Evolutionary conservation across 1,140 invertebrate species (phyloP), one percentile per base, ranked within the genome.

Genomic region (Diabrotica virgifera): DNA sequence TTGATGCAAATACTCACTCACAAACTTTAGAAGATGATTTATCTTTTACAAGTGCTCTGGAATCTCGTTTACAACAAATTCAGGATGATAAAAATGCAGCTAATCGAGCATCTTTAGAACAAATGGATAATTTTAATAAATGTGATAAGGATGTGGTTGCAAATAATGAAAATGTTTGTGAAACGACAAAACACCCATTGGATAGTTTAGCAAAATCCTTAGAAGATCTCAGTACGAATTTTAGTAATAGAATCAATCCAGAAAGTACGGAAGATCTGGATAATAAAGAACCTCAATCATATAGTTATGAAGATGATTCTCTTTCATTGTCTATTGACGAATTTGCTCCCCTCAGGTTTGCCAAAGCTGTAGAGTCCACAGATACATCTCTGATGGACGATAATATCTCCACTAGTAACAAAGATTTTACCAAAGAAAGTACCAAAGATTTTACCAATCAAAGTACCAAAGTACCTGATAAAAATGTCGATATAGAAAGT

Each of bases 341-440:
- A 40, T 6, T 10, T 37, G 46, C 36, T 52, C 51, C 67, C 1
- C 63, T 65, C 51, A 40, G 53, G 24, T 67, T 70, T 51, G 63
- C 64, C 11, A 70, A 61, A 62, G 69, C 66, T 36, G 66, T 66
- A 0, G 38, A 65, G 51, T 68, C 64, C 13, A 55, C 56, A n/a
- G 55, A 62, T 12, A 55, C 50, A 8, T 67, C 65, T 54, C 12
- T 12, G 11, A n/a, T 55, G 7, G 67, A 68, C 5, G 55, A 68
- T 24, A 2, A 4, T 24, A 24, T 24, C 24, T 24, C 24, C 46
- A 50, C 46, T 12, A 50, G 9, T 10, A 50, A 2, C 9, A 10
- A 50, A 50, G 9, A 50, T 50, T 50, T 12, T 12, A 50, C 9
- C 6, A 11, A 50, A 50, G 11, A 7, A 7, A 11, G 40, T 10